phyloP scores from a whole-genome alignment of 2,797 vertebrate genomes.

The Mastacembelus armatus region DNA sequence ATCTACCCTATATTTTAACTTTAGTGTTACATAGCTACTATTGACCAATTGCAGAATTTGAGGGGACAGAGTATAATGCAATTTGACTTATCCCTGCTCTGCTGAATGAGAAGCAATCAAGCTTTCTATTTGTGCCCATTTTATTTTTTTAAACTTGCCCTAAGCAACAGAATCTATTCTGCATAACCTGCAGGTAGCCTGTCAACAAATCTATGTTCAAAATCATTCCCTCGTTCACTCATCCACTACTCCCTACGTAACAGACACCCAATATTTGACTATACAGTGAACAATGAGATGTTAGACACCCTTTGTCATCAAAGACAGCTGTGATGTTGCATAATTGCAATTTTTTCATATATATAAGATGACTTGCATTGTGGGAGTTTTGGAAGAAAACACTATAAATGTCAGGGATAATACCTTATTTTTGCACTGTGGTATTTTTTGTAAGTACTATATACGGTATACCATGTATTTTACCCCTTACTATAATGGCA shows the following conservation, averaged over 20 bases:
- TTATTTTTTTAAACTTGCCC: not conserved
- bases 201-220: not conserved
- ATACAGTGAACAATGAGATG: no score
- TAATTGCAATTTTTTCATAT: not conserved
- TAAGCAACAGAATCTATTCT: not conserved
- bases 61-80: not conserved
- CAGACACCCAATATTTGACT: not conserved
- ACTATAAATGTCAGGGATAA: not conserved
- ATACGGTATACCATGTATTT: no score
- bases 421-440: not conserved
- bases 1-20: not conserved
- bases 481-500: not conserved
- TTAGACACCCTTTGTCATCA: not conserved
- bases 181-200: not conserved
- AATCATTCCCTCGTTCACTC: not conserved
- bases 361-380: not conserved
- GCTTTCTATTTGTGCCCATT: not conserved
- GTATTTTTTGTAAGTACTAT: no score
- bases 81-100: not conserved
- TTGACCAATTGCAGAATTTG: not conserved
- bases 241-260: not conserved
- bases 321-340: no score
- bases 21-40: not conserved
- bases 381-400: not conserved
- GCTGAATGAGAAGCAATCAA: not conserved